Evolutionary conservation across 2,888 invertebrate genomes (phyloP).

Genomic region (Acronicta leporina): DNA sequence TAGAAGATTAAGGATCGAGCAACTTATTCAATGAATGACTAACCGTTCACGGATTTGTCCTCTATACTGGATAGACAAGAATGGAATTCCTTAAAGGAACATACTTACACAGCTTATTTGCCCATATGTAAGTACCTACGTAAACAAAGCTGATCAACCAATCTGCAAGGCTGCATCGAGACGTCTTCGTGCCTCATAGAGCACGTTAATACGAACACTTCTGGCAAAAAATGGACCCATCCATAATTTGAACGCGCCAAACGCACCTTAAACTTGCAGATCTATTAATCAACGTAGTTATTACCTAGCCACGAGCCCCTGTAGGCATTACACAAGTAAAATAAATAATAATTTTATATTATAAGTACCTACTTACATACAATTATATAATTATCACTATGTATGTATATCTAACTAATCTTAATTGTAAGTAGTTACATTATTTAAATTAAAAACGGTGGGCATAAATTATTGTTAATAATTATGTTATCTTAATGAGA

Average conservation of each 20-base stretch:
- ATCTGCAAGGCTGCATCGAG: no score
- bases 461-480: slow-evolving; percentile 30
- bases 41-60: slow-evolving; percentile 30
- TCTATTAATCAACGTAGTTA: no score
- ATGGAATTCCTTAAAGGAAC: slow-evolving; percentile 8
- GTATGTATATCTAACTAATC: neutral
- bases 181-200: no score
- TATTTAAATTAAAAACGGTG: slow-evolving; percentile 18
- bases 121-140: no score
- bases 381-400: slow-evolving; percentile 2
- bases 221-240: no score
- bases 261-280: no score
- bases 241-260: no score
- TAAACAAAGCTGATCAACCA: no score
- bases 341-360: neutral
- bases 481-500: slow-evolving; percentile 59
- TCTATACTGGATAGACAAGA: slow-evolving; percentile 19
- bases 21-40: slow-evolving; percentile 39
- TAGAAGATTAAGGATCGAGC: slow-evolving; percentile 36
- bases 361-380: slow-evolving; percentile 2
- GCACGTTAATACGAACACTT: no score
- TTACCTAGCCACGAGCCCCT: no score
- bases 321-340: no score
- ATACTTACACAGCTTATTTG: no score
- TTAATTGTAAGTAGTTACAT: slow-evolving; percentile 3